A percentile compares a stretch with the other conserved stretches of the same genome.
These are phyloP conservation scores for Coreoperca whiteheadi DNA, from an alignment of 2,113 vertebrate genomes.

Conservation along the genomic window DNA sequence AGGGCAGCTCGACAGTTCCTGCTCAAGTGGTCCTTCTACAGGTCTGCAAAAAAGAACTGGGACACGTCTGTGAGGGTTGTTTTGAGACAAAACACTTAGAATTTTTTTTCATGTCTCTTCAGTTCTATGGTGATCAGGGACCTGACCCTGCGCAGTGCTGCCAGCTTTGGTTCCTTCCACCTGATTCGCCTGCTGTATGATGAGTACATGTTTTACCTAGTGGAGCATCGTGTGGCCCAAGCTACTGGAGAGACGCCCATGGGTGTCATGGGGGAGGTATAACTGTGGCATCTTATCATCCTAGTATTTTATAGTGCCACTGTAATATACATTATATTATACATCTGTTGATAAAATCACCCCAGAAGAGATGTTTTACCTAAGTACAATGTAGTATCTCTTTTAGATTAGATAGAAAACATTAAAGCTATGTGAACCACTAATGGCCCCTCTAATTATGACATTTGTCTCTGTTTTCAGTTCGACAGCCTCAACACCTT, in stretches of 20 bases:
- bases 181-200: constrained; percentile 98
- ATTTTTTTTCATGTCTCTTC: constrained; percentile 14
- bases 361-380: background rate
- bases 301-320: background rate
- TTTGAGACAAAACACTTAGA: background rate
- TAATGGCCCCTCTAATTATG: background rate
- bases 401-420: background rate
- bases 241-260: constrained; percentile 96
- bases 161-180: constrained; percentile 99
- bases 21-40: constrained; percentile 99
- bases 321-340: background rate
- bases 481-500: constrained; percentile 92
- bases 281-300: background rate
- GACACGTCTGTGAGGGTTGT: background rate
- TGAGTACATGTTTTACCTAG: constrained; percentile 99
- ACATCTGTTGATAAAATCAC: background rate
- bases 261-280: constrained; percentile 97
- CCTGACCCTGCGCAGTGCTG: constrained; percentile 96
- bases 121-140: constrained; percentile 99
- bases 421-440: background rate
- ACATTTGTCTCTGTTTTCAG: constrained; percentile 80
- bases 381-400: background rate
- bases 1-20: constrained; percentile 96
- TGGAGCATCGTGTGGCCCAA: constrained; percentile 96
- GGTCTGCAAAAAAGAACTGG: constrained; percentile 77